These are phyloP conservation scores for Trichacis sp. DNA, from an alignment of 2,888 invertebrate genomes.

Conservation along the genomic window DNA sequence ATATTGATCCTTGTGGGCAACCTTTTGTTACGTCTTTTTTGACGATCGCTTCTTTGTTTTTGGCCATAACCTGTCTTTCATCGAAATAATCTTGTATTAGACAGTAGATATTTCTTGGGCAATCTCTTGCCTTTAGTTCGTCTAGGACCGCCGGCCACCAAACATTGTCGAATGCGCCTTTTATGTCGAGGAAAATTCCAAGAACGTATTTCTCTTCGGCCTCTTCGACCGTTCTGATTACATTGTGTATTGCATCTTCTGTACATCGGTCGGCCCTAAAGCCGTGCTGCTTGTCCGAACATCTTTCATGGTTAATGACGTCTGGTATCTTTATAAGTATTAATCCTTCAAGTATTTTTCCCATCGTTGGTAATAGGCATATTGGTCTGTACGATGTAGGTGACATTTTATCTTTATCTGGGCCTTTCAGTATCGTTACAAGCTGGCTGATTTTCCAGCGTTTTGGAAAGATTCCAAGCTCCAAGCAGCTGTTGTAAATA, in stretches of 20 bases:
- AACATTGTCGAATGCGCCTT: slow-evolving; percentile 18
- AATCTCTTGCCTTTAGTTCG: slow-evolving; percentile 12
- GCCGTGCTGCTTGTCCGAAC: slow-evolving; percentile 5
- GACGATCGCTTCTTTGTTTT: background rate
- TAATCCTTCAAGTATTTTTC: too few relatives aligned
- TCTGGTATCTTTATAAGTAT: background rate
- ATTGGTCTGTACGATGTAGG: too few relatives aligned
- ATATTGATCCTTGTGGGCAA: slow-evolving; percentile 26
- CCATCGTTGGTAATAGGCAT: too few relatives aligned
- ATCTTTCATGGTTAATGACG: background rate
- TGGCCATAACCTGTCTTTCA: background rate
- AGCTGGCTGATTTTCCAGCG: too few relatives aligned
- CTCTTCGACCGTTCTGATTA: background rate
- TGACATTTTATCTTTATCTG: too few relatives aligned
- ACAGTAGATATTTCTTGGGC: slow-evolving; percentile 7
- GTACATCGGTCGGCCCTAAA: slow-evolving; percentile 4
- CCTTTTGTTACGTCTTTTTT: background rate
- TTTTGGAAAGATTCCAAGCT: too few relatives aligned
- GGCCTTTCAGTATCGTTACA: too few relatives aligned
- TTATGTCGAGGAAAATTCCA: slow-evolving; percentile 17
- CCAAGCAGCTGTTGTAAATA: slow-evolving; percentile 3
- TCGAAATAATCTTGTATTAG: slow-evolving; percentile 11
- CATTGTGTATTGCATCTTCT: slow-evolving; percentile 15
- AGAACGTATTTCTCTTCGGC: slow-evolving; percentile 5
- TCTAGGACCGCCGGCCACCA: background rate